phyloP scores from a whole-genome alignment of 1,140 invertebrate species.

The Xylocopa sonorina region DNA sequence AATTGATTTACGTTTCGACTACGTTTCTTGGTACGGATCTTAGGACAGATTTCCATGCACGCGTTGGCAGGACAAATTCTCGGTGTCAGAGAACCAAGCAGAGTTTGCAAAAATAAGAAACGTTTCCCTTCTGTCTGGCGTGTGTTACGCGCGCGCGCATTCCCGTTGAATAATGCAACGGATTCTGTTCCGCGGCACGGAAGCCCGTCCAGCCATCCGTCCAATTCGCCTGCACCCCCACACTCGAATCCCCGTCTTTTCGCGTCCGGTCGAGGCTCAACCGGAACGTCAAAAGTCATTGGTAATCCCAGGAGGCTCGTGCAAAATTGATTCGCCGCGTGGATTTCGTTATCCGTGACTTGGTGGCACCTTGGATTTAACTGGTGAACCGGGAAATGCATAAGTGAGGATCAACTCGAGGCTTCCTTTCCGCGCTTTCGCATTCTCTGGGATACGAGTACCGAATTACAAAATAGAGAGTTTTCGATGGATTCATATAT shows the following conservation, averaged over 20 bases:
- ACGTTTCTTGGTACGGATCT: not conserved
- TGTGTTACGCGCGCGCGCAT: slow-evolving; percentile 31
- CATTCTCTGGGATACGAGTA: not conserved
- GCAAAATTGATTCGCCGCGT: slow-evolving; percentile 62
- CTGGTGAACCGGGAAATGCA: slow-evolving; percentile 51
- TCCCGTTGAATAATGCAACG: slow-evolving; percentile 61
- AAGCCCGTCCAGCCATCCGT: not conserved
- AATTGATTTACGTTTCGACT: not conserved
- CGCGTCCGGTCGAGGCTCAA: slow-evolving; percentile 11
- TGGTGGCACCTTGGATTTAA: not conserved
- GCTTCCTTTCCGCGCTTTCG: slow-evolving; percentile 38
- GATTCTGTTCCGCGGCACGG: slow-evolving; percentile 22
- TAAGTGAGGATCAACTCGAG: slow-evolving; percentile 45
- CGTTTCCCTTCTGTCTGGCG: slow-evolving; percentile 23
- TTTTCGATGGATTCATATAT: too few relatives aligned
- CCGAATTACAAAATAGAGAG: too few relatives aligned
- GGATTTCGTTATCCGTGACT: slow-evolving; percentile 56
- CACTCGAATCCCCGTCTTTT: slow-evolving; percentile 8
- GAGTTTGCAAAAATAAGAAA: slow-evolving; percentile 58
- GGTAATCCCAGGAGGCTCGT: slow-evolving; percentile 39
- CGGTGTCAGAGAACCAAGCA: not conserved
- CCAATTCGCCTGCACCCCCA: not conserved
- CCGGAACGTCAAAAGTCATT: slow-evolving; percentile 23
- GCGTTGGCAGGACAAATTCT: slow-evolving; percentile 37
- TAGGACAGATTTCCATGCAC: not conserved